Base-by-base conservation (phyloP, 2,113 vertebrate species). In the Ceratotherium simum region DNA sequence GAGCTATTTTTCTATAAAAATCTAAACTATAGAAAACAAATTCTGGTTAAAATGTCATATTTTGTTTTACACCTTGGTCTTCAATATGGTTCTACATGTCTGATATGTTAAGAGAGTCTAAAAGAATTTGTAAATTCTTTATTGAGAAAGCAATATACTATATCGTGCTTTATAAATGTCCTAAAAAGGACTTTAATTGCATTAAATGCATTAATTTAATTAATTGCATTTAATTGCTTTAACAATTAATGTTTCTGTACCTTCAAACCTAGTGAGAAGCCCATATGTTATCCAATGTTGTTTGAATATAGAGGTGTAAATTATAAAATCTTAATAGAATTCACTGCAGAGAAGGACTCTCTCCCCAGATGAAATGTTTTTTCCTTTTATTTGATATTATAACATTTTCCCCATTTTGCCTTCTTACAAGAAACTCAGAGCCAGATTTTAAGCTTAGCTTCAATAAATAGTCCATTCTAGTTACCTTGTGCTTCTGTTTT, bases 1-100 rank as follows among this genome's bases (percentile, higher is more conserved):
- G 72, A 16, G 91, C 4, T 95, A 20, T 82, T 95, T 95, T 96
- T 87, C 67, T 96, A 86, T 92, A 94, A 88, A 90, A 95, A 82
- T 89, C 6, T 90, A 39, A 54, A 83, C 27, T 86, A 29, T 60
- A 94, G 72, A 69, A 95, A 84, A 83, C 20, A 58, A 89, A 75
- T 72, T 90, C 25, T 78, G 51, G 9, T 90, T 95, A 96, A 91
- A 95, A 87, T 96, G 75, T 87, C 33, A 73, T 62, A 56, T 86
- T 92, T 78, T 69, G 25, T 91, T 25, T 92, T 90, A 73, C 0
- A 81, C 29, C 54, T 69, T 5, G 84, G 79, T 82, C 69, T 96
- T 91, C 72, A 86, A 33, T 80, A 46, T 78, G 67, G n/a, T 80
- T 78, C 27, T 94, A 23, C 1, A 48, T 91, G 69, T 81, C 25